Evolutionary conservation across 2,797 vertebrate species (phyloP).

Genomic region (Vipera latastei): DNA sequence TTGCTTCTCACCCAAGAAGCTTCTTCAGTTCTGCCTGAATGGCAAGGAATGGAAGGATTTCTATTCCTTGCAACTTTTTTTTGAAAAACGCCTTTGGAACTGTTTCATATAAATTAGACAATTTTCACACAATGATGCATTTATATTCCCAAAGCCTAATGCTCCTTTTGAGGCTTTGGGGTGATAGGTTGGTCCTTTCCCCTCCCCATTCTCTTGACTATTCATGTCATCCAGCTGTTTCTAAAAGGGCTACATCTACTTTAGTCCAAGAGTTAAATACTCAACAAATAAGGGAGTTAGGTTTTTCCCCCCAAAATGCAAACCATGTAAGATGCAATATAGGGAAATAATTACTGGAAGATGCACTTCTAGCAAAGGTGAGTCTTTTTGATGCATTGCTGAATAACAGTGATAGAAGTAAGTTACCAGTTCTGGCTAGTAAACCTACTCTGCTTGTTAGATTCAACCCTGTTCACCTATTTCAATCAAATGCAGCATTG

Average conservation of each 20-base stretch:
- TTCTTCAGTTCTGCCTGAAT: not conserved
- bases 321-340: not conserved
- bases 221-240: not conserved
- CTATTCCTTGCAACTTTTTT: not conserved
- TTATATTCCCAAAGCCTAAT: not conserved
- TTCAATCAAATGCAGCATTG: not conserved
- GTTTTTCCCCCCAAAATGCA: not conserved
- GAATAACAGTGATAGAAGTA: conserved; percentile 8
- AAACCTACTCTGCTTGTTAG: not conserved
- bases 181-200: not conserved
- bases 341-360: not conserved
- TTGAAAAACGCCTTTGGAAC: not conserved
- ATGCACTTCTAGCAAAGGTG: not conserved
- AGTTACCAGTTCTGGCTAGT: not conserved
- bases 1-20: not conserved
- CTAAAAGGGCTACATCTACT: not conserved
- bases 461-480: conserved; percentile 25
- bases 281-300: not conserved
- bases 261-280: not conserved
- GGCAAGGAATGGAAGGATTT: not conserved
- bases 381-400: not conserved
- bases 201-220: not conserved
- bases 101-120: not conserved
- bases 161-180: not conserved
- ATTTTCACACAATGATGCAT: not conserved